A percentile compares a stretch with the other conserved stretches of the same genome.
Evolutionary conservation across 35 echinoderm and acorn worm genomes (phyloP).

Genomic region (Heliocidaris erythrogramma): DNA sequence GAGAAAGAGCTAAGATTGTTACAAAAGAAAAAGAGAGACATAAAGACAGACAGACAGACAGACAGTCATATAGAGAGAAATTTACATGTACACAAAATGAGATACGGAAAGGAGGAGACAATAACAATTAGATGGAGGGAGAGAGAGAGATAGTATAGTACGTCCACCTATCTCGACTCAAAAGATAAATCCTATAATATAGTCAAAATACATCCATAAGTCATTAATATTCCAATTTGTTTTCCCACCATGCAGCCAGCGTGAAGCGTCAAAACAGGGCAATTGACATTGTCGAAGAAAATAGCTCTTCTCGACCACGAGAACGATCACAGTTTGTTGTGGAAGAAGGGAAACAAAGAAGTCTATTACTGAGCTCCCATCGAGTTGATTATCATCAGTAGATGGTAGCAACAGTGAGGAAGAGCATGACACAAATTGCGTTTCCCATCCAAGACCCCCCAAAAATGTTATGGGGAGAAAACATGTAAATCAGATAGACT

Average conservation of each 20-base stretch:
- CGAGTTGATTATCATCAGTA: background rate
- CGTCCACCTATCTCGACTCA: background rate
- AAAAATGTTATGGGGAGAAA: too few species aligned
- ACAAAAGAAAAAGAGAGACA: too few species aligned
- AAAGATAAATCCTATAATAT: background rate
- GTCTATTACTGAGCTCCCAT: background rate
- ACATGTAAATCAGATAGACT: too few species aligned
- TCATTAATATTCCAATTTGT: constrained; percentile 20
- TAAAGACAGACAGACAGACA: too few species aligned
- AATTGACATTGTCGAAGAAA: background rate
- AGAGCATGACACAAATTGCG: too few species aligned
- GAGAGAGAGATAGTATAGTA: background rate
- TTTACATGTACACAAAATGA: background rate
- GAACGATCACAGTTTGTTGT: background rate
- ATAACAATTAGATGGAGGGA: too few species aligned
- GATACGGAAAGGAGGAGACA: background rate
- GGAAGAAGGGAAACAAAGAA: background rate
- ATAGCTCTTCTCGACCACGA: background rate
- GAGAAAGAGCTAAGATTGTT: background rate
- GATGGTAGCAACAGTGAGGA: too few species aligned
- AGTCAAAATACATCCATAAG: background rate
- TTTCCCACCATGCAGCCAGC: background rate
- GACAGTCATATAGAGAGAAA: too few species aligned
- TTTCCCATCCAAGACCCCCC: too few species aligned
- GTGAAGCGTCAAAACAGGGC: background rate